phyloP scores from a whole-genome alignment of 2,888 invertebrate genomes.

The Drosophila atripex region DNA sequence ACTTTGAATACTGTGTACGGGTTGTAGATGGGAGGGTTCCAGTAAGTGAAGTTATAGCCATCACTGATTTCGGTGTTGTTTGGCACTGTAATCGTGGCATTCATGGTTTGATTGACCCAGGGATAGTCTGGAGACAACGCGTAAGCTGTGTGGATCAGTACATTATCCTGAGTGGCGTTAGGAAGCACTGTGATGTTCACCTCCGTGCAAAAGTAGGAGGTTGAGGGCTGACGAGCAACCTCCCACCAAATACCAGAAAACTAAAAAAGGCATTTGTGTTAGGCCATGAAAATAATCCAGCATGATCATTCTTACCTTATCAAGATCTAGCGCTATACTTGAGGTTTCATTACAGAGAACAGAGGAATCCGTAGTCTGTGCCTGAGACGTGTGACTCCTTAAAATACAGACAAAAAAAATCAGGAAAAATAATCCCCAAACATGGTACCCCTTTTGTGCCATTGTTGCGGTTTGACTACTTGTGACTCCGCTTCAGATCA shows the following conservation, averaged over 20 bases:
- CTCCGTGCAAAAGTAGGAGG: slow-evolving; percentile 54
- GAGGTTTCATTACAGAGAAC: slow-evolving; percentile 33
- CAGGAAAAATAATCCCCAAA: slow-evolving; percentile 28
- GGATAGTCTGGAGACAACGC: slow-evolving; percentile 54
- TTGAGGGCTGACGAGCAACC: slow-evolving; percentile 64
- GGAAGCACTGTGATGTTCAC: slow-evolving; percentile 50
- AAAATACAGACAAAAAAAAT: slow-evolving; percentile 25
- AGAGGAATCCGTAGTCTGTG: slow-evolving; percentile 10
- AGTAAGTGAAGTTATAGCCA: slow-evolving; percentile 68
- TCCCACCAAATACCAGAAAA: slow-evolving; percentile 73
- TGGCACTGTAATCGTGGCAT: slow-evolving; percentile 45
- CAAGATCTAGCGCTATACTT: slow-evolving; percentile 49
- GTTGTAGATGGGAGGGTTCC: slow-evolving; percentile 52
- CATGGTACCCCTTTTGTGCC: slow-evolving; percentile 7
- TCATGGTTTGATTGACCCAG: slow-evolving; percentile 66
- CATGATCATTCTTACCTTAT: slow-evolving; percentile 25
- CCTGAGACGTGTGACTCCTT: slow-evolving; percentile 20
- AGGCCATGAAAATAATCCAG: background rate
- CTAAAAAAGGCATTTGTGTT: slow-evolving; percentile 20
- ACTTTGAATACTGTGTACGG: slow-evolving; percentile 61
- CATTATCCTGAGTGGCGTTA: slow-evolving; percentile 18
- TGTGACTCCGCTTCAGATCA: slow-evolving; percentile 29
- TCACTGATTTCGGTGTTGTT: slow-evolving; percentile 4
- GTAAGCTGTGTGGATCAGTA: slow-evolving; percentile 61
- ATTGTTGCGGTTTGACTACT: slow-evolving; percentile 41